Conservation (phyloP, 2,113 vertebrate species). For the Rutilus rutilus region DNA sequence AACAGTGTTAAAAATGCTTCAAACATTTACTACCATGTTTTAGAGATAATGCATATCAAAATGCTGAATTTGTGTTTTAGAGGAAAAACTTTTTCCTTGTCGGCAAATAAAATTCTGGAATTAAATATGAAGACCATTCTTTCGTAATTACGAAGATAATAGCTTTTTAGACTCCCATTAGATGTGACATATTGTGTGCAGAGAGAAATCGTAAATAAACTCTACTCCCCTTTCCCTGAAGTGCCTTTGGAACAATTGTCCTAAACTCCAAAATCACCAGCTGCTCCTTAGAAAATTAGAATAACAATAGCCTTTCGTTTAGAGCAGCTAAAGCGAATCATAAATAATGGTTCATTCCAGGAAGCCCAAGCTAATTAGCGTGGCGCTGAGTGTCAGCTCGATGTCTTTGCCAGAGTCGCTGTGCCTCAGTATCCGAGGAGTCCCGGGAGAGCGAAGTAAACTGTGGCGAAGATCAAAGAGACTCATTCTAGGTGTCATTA, state of each 20-base stretch:
- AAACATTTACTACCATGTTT: background rate
- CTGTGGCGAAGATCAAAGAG: conserved; percentile 35
- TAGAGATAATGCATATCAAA: background rate
- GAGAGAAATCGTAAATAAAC: conserved; percentile 6
- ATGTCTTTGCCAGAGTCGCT: conserved; percentile 11
- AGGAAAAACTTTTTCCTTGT: background rate
- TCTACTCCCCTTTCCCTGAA: conserved; percentile 3
- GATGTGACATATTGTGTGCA: background rate
- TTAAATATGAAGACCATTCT: conserved; percentile 7
- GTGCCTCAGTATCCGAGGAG: background rate
- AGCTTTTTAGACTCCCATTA: conserved; percentile 8
- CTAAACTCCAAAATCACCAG: conserved; percentile 1
- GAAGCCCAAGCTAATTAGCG: conserved; percentile 35
- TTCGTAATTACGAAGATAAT: conserved; percentile 12
- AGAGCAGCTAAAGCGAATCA: background rate
- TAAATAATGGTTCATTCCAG: background rate
- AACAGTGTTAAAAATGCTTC: background rate
- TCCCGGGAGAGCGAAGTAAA: conserved; percentile 10
- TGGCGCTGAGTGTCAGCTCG: conserved; percentile 3
- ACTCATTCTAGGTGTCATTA: background rate
- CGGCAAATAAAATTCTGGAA: background rate
- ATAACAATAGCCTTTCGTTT: conserved; percentile 11
- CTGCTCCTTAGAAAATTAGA: conserved; percentile 15
- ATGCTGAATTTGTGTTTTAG: background rate
- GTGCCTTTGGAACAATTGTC: conserved; percentile 4